A percentile compares a stretch with the other conserved stretches of the same genome.
phyloP scores from a whole-genome alignment of 1,140 invertebrate genomes.

The Drosophila simulans region DNA sequence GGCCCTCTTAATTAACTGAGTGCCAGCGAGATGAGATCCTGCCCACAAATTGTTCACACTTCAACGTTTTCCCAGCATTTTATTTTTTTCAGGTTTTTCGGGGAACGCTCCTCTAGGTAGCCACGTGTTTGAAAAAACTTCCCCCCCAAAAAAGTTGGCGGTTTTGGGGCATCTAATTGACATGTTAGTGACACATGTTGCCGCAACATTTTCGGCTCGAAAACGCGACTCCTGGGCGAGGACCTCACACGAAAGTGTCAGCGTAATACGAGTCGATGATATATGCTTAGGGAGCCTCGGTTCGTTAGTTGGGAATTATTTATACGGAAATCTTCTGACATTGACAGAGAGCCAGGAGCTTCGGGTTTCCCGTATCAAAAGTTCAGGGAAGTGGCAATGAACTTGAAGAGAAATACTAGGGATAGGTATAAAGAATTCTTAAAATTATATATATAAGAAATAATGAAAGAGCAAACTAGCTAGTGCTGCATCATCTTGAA shows the following conservation, averaged over 20 bases:
- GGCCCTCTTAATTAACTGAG: constrained; percentile 71
- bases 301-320: constrained; percentile 68
- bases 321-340: constrained; percentile 66
- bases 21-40: constrained; percentile 67
- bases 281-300: constrained; percentile 75
- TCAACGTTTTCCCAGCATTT: constrained; percentile 60
- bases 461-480: too few species aligned
- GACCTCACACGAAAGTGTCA: constrained; percentile 76
- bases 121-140: constrained; percentile 52
- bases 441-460: neutral
- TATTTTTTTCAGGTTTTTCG: neutral
- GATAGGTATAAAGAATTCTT: neutral
- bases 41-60: constrained; percentile 79
- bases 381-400: constrained; percentile 28
- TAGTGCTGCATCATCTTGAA: too few species aligned
- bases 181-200: constrained; percentile 82
- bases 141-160: neutral
- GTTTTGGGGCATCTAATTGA: constrained; percentile 77
- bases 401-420: constrained; percentile 24
- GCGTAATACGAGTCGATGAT: constrained; percentile 76
- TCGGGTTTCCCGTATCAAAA: constrained; percentile 36
- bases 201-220: constrained; percentile 38
- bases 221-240: constrained; percentile 60
- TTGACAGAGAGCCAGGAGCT: constrained; percentile 33
- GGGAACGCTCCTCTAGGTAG: constrained; percentile 1